Evolutionary conservation across 1,140 invertebrate species (phyloP).

Genomic region (Metopolophium dirhodum): DNA sequence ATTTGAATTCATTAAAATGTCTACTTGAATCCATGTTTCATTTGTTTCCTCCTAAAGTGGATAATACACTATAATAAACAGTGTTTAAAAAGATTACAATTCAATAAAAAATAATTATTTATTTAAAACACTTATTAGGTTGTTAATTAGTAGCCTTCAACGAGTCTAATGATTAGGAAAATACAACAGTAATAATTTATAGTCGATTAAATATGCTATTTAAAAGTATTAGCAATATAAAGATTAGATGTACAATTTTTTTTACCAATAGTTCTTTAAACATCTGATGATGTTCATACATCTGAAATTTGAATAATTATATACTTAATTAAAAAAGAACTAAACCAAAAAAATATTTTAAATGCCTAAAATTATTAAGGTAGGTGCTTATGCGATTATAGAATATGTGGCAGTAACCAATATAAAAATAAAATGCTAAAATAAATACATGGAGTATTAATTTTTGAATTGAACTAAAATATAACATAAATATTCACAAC

Average conservation of each 20-base stretch:
- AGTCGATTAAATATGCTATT: neutral
- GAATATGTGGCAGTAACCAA: neutral
- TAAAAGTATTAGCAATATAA: neutral
- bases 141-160: neutral
- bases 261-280: neutral
- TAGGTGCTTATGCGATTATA: neutral
- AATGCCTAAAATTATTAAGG: neutral
- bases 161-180: neutral
- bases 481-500: neutral
- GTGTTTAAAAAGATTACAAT: too few relatives aligned
- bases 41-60: too few relatives aligned
- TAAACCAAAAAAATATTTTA: neutral
- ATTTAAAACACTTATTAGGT: neutral
- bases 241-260: neutral
- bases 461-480: neutral
- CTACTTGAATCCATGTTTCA: neutral
- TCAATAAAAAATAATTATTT: neutral
- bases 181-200: neutral
- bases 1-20: neutral
- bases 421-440: neutral
- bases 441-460: neutral
- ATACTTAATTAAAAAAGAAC: neutral
- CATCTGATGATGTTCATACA: neutral
- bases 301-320: neutral
- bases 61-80: too few relatives aligned